Evolutionary conservation across 2,797 vertebrate species (phyloP), one percentile per base, ranked within the genome.

Genomic region (Triplophysa yarkandensis): DNA sequence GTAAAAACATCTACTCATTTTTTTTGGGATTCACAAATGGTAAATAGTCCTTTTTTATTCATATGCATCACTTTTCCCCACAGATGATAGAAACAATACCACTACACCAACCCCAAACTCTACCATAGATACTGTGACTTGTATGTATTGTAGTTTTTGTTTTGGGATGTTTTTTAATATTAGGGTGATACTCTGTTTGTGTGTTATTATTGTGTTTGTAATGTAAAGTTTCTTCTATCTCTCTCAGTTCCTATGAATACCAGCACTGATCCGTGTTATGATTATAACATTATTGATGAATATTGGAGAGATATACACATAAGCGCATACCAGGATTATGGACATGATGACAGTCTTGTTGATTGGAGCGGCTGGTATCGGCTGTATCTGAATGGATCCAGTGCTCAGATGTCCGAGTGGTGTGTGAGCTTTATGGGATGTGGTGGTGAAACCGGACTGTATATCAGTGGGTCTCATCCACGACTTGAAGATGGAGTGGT

Each of bases 281-380:
- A 48, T 16, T 76, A 54, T n/a, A n/a, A 0, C 21, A 30, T 32
- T 44, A 58, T 69, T 17, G 14, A 69, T 43, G 41, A 76, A 2
- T 14, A 17, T 0, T 69, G 74, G 74, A 69, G 74, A 69, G 1
- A 16, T 3, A 28, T 57, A 32, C 6, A 13, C 0, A 3, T 16
- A 9, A 3, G 1, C 27, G 1, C 17, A 27, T 17, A 4, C 7
- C 0, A 2, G 0, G 3, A 27, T 21, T 2, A 0, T 48, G 39
- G 4, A 1, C 16, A 43, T 23, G 7, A 77, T n/a, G 68, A 77
- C 52, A 60, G 17, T 0, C 36, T 14, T 28, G 17, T 65, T 58
- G 68, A 71, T 8, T 77, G 68, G 77, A 58, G 11, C 9, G 67
- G 62, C 16, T 74, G 74, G 74, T 71, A 77, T 71, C 74, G 60